Evolutionary conservation across 2,797 vertebrate genomes (phyloP).

Genomic region (Cuniculus paca): DNA sequence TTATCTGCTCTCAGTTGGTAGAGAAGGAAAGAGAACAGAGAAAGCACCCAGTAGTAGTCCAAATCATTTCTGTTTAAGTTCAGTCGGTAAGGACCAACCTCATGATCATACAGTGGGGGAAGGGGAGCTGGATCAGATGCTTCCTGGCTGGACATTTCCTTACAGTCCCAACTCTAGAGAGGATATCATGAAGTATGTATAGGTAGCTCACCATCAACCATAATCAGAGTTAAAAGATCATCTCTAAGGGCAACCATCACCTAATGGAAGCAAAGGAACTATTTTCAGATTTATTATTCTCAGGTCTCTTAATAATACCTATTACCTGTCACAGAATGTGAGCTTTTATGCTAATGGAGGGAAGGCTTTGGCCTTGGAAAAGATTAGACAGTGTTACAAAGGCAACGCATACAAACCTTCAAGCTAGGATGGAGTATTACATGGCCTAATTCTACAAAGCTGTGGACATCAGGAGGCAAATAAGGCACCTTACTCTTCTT

Average conservation of each 20-base stretch:
- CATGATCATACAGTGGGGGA: neutral
- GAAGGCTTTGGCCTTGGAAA: neutral
- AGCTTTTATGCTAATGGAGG: neutral
- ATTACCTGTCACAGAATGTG: neutral
- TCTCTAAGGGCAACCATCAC: slow-evolving; percentile 25
- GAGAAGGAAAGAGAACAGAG: neutral
- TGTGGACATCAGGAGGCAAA: neutral
- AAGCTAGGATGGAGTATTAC: neutral
- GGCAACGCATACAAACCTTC: neutral
- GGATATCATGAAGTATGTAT: neutral
- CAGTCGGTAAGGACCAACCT: neutral
- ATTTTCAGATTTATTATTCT: slow-evolving; percentile 10
- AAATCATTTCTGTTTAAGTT: neutral
- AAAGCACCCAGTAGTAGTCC: neutral
- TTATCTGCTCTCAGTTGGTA: neutral
- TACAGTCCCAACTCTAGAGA: neutral
- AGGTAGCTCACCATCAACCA: neutral
- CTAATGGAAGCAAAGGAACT: neutral
- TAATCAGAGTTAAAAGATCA: neutral
- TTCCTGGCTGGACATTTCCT: neutral
- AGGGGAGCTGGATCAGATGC: neutral
- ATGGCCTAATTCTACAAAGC: neutral
- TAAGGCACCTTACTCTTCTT: neutral
- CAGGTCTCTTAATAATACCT: slow-evolving; percentile 17
- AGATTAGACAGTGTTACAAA: neutral